Evolutionary conservation across 2,113 vertebrate genomes (phyloP), one percentile per base, ranked within the genome.

Genomic region (Neolamprologus caudopunctatus): DNA sequence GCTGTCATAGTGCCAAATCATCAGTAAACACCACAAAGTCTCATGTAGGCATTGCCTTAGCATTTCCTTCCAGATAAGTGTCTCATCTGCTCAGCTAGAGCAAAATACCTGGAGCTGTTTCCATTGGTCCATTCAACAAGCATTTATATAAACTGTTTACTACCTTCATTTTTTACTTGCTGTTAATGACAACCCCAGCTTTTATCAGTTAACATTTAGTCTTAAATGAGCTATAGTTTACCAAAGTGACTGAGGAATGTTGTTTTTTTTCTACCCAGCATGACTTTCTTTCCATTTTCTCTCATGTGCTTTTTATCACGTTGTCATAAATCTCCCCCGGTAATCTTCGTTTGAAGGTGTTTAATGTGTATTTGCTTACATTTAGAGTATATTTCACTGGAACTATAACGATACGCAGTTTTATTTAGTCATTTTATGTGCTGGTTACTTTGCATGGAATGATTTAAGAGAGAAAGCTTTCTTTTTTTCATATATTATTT

Each of bases 21-120:
- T 92, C 81, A 63, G 73, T 82, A 87, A 92, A 84, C 85, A 84
- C 86, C 54, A 84, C 87, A 68, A 61, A 88, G 66, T 83, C 80
- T 82, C 53, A 85, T 63, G 50, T 24, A 84, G 28, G 87, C 73
- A 66, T 28, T 5, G 10, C 26, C 61, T 91, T 80, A 90, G 89
- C 85, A 87, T 89, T 92, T 95, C 85, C 88, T 92, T 54, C 45
- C 47, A 35, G 68, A 90, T 89, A 90, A 93, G 78, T 82, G 63
- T 89, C 91, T 92, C 90, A 87, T 88, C 80, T 85, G 33, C 84
- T 50, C 26, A 63, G 40, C 26, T 13, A 75, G 33, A 86, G 54
- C 40, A 81, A 75, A 88, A 47, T 55, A 57, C 33, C 66, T 71
- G 19, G 61, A 73, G 7, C 42, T 31, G 45, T 88, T 88, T 71